Evolutionary conservation across 2,888 invertebrate genomes (phyloP).

Genomic region (Pyrocoelia pectoralis): DNA sequence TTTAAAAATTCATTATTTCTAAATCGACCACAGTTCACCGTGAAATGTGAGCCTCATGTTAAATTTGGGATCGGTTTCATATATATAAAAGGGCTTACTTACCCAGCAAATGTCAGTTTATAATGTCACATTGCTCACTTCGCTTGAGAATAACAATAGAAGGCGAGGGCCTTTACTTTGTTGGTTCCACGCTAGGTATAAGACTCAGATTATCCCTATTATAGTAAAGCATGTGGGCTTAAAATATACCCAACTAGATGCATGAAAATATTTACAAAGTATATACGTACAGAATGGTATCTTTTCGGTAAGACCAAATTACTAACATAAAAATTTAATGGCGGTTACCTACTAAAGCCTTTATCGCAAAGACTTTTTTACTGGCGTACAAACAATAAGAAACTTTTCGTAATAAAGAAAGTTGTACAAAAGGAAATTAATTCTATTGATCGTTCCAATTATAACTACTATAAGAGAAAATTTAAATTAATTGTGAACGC

Average conservation of each 20-base stretch:
- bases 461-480: too few relatives aligned
- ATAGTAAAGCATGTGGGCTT: constrained; percentile 8
- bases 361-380: too few relatives aligned
- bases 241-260: not conserved
- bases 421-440: too few relatives aligned
- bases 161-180: constrained; percentile 28
- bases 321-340: not conserved
- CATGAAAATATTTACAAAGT: constrained; percentile 9
- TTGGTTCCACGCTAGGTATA: constrained; percentile 31
- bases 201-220: constrained; percentile 39
- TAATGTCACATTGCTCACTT: constrained; percentile 44
- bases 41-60: constrained; percentile 39
- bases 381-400: too few relatives aligned
- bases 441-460: too few relatives aligned
- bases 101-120: constrained; percentile 39
- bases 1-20: constrained; percentile 41
- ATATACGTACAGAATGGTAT: not conserved
- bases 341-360: not conserved
- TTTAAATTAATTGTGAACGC: too few relatives aligned
- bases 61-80: constrained; percentile 37
- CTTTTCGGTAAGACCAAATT: not conserved
- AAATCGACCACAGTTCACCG: constrained; percentile 40
- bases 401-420: too few relatives aligned
- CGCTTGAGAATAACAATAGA: constrained; percentile 35
- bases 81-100: constrained; percentile 38